These are phyloP conservation scores for Drosophila conformis DNA, from an alignment of 2,888 invertebrate species.

Conservation along the genomic window DNA sequence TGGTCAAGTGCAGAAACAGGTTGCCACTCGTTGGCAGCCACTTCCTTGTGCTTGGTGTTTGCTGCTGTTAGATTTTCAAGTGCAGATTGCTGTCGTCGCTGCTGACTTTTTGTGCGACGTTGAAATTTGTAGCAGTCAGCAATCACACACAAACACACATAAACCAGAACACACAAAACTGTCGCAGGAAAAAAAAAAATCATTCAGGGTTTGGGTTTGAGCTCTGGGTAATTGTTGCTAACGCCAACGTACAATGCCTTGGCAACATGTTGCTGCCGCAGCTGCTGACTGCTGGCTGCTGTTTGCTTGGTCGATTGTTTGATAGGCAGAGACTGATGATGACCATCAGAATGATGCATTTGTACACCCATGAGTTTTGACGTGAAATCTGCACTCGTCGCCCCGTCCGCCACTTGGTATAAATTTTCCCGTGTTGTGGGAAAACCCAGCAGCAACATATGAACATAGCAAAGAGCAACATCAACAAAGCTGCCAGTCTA, in stretches of 20 bases:
- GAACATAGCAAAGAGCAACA: not conserved
- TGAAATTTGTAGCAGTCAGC: slow-evolving; percentile 80
- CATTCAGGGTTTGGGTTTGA: slow-evolving; percentile 24
- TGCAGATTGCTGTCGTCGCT: slow-evolving; percentile 69
- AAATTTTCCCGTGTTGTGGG: slow-evolving; percentile 62
- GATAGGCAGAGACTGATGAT: slow-evolving; percentile 84
- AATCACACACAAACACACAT: slow-evolving; percentile 53
- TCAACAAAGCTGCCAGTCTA: slow-evolving; percentile 23
- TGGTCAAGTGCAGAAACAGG: slow-evolving; percentile 82
- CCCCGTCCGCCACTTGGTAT: slow-evolving; percentile 64
- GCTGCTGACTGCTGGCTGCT: slow-evolving; percentile 38
- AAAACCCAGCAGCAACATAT: slow-evolving; percentile 40
- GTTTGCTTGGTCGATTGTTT: slow-evolving; percentile 76
- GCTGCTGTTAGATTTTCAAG: slow-evolving; percentile 65
- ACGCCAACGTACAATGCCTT: slow-evolving; percentile 61
- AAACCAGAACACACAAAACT: slow-evolving; percentile 32
- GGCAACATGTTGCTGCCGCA: slow-evolving; percentile 57
- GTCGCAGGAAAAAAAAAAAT: slow-evolving; percentile 42
- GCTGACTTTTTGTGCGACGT: slow-evolving; percentile 63
- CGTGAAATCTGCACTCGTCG: slow-evolving; percentile 80
- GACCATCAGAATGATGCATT: slow-evolving; percentile 84
- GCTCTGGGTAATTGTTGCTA: slow-evolving; percentile 69
- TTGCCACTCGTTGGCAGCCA: slow-evolving; percentile 66
- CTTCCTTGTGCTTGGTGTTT: slow-evolving; percentile 64
- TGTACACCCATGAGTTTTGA: slow-evolving; percentile 83